Base-by-base conservation (phyloP, 1,140 invertebrate genomes). In the Parapsyche elsis region DNA sequence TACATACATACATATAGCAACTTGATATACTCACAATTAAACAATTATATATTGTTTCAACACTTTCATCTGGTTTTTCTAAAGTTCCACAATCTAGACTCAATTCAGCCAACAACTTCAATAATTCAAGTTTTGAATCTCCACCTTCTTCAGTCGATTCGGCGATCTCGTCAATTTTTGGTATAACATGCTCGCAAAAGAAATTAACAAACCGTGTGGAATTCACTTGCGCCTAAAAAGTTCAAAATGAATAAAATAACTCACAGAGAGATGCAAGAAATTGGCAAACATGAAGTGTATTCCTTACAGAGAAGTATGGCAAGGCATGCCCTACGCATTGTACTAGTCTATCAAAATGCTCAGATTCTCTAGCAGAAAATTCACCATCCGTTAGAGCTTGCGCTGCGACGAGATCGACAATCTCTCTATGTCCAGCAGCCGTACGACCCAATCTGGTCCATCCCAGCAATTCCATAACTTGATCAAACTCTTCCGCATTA, bases 401-500 rank as follows among this genome's bases (percentile, higher is more conserved):
- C 81, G 96, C 93, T 19, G 93, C 92, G 23, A 97, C 92, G 71
- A 98, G 92, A 80, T 96, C 93, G 23, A 98, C 92, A 26, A 99
- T 87, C 86, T 97, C 94, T 84, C 96, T 94, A 85, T 97, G 94
- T 9, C 97, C 97, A 81, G 90, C 90, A 19, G 95, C 90, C 45
- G 95, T 95, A 82, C 93, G 94, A 64, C 94, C 94, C 59, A 96
- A 90, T 87, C 93, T 93, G 9, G 97, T 94, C 87, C 92, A 92
- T 0, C 92, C 92, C 80, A 99, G 89, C 76, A 97, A 91, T 19
- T 94, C 94, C 93, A 99, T 96, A 44, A 98, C 92, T 67, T 93
- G 91, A 80, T 96, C 93, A 89, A 98, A 98, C 88, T 99, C 97
- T 84, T 97, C 95, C 71, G 95, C 95, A 49, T 94, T 96, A 10